These are phyloP conservation scores for Sminthurinus aureus DNA, from an alignment of 2,888 invertebrate species.

Conservation along the genomic window DNA sequence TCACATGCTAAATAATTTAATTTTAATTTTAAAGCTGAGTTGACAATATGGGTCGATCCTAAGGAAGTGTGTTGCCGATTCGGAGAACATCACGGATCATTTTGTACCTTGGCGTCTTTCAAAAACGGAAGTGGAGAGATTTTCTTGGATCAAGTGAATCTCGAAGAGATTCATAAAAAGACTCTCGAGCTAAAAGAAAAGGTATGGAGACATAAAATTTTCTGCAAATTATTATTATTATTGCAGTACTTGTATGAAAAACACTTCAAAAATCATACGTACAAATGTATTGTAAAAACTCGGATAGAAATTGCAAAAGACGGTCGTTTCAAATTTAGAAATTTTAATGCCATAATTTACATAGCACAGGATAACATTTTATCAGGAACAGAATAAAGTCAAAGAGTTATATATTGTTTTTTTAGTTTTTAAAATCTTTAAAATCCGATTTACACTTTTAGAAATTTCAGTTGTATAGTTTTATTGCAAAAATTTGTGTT, in stretches of 20 bases:
- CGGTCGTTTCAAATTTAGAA: too few species aligned
- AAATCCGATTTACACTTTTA: too few species aligned
- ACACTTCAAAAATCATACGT: background rate
- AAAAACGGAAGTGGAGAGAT: slow-evolving; percentile 58
- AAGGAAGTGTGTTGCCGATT: slow-evolving; percentile 71
- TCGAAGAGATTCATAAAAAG: slow-evolving; percentile 58
- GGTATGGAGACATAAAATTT: slow-evolving; percentile 45
- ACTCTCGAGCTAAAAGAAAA: slow-evolving; percentile 56
- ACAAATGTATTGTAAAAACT: background rate
- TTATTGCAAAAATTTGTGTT: too few species aligned
- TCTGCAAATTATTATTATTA: background rate
- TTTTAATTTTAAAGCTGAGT: slow-evolving; percentile 68
- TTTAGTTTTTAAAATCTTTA: too few species aligned
- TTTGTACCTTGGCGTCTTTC: slow-evolving; percentile 58
- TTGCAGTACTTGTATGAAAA: background rate
- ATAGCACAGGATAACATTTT: too few species aligned
- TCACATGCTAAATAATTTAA: too few species aligned
- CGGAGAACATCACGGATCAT: slow-evolving; percentile 58
- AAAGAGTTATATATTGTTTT: too few species aligned
- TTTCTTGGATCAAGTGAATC: slow-evolving; percentile 58
- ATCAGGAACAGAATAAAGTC: too few species aligned
- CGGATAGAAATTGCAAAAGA: too few species aligned
- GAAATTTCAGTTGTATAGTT: too few species aligned
- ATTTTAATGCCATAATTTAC: too few species aligned
- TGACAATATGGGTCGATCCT: slow-evolving; percentile 81